Conservation (phyloP, 2,888 invertebrate species). For the Andricus quercusramuli region DNA sequence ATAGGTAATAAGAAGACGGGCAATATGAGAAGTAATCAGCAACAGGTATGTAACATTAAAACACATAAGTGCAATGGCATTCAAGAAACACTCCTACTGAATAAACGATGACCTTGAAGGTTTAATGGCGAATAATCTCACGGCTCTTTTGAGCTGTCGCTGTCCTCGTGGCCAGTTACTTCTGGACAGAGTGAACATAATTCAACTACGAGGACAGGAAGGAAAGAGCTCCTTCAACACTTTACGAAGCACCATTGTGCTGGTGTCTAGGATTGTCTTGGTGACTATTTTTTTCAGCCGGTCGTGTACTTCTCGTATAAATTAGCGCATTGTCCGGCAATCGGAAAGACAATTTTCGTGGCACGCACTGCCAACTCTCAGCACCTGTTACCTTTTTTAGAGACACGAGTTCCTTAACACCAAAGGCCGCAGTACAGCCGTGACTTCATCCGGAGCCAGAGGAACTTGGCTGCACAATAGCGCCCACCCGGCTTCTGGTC, state of each 20-base stretch:
- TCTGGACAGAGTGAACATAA: constrained; percentile 33
- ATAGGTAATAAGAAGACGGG: not conserved
- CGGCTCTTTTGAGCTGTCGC: constrained; percentile 23
- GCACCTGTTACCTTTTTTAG: constrained; percentile 70
- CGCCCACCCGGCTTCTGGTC: constrained; percentile 70
- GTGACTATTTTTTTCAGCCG: constrained; percentile 48
- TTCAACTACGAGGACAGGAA: constrained; percentile 30
- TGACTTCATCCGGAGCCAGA: constrained; percentile 63
- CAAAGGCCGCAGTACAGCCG: constrained; percentile 35
- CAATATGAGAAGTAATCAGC: constrained; percentile 10
- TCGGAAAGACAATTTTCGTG: constrained; percentile 52
- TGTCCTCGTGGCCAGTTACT: constrained; percentile 19
- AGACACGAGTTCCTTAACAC: constrained; percentile 46
- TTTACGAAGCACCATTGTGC: constrained; percentile 49
- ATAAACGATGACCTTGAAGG: constrained; percentile 39
- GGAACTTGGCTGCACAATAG: constrained; percentile 64
- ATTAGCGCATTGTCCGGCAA: constrained; percentile 63
- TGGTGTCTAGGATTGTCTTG: constrained; percentile 56
- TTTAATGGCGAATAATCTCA: constrained; percentile 33
- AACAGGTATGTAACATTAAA: not conserved
- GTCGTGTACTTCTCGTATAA: constrained; percentile 55
- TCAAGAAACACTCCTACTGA: constrained; percentile 29
- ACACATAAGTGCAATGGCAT: constrained; percentile 4
- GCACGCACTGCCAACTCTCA: constrained; percentile 54
- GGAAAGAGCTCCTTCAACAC: constrained; percentile 34